phyloP scores from a whole-genome alignment of 2,797 vertebrate species.

The Tragelaphus oryx region DNA sequence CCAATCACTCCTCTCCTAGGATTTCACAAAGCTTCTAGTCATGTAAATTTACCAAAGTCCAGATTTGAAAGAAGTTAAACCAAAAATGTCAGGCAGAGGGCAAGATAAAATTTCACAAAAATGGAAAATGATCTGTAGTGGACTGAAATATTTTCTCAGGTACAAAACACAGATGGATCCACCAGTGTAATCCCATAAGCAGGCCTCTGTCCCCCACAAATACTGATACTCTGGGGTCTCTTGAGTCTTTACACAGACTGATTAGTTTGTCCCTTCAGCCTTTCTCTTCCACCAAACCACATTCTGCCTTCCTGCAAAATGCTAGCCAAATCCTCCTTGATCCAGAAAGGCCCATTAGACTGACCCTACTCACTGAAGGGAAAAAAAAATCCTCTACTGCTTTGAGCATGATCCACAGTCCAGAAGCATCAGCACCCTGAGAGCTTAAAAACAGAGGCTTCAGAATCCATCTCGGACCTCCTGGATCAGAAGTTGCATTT shows the following conservation, averaged over 20 bases:
- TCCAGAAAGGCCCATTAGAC: background rate
- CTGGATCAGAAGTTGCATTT: background rate
- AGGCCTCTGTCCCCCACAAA: background rate
- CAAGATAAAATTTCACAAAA: slow-evolving; percentile 22
- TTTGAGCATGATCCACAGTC: background rate
- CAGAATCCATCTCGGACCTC: background rate
- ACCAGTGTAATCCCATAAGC: background rate
- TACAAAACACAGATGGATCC: background rate
- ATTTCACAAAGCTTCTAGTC: background rate
- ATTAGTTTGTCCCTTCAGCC: background rate
- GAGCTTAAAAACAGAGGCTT: background rate
- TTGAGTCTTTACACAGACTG: background rate
- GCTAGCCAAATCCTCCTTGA: background rate
- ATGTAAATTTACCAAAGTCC: background rate
- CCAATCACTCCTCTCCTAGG: background rate
- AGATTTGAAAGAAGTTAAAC: slow-evolving; percentile 31
- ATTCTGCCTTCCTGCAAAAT: background rate
- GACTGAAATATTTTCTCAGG: background rate
- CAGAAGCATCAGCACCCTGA: background rate
- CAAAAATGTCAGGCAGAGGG: background rate
- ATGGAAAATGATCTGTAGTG: background rate
- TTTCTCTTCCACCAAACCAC: slow-evolving; percentile 22
- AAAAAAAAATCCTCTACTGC: background rate
- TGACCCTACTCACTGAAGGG: background rate
- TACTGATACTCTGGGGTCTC: background rate